Evolutionary conservation across 2,888 invertebrate genomes (phyloP).

Genomic region (Dolichopus griseipennis): DNA sequence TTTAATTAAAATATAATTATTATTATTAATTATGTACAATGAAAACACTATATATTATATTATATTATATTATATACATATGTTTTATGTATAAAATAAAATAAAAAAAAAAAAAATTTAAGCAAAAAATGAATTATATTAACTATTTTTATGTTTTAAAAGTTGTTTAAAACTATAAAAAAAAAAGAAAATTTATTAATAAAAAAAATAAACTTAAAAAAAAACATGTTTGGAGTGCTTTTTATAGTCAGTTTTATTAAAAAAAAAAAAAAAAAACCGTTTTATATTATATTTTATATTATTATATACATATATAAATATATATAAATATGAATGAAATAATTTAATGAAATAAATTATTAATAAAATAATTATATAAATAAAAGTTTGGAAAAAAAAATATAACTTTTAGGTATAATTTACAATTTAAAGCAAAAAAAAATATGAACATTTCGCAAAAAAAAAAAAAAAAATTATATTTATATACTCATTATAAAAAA

Average conservation of each 20-base stretch:
- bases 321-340: conserved; percentile 8
- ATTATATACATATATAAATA: conserved; percentile 12
- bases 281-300: conserved; percentile 7
- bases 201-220: background rate
- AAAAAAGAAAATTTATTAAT: background rate
- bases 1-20: conserved; percentile 1
- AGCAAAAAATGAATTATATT: background rate
- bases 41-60: background rate
- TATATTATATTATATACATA: background rate
- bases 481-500: background rate
- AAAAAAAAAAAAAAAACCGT: background rate
- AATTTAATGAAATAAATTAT: conserved; percentile 8
- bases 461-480: background rate
- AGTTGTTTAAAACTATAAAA: background rate
- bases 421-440: background rate
- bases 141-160: background rate
- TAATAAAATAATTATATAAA: background rate
- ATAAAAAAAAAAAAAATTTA: background rate
- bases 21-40: conserved; percentile 1
- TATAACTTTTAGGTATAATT: background rate
- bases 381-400: no score
- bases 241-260: conserved; percentile 12
- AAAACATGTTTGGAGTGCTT: conserved; percentile 8
- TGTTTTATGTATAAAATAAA: background rate
- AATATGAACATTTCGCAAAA: background rate